These are phyloP conservation scores for Sipha maydis DNA, from an alignment of 2,888 invertebrate species.

Conservation along the genomic window DNA sequence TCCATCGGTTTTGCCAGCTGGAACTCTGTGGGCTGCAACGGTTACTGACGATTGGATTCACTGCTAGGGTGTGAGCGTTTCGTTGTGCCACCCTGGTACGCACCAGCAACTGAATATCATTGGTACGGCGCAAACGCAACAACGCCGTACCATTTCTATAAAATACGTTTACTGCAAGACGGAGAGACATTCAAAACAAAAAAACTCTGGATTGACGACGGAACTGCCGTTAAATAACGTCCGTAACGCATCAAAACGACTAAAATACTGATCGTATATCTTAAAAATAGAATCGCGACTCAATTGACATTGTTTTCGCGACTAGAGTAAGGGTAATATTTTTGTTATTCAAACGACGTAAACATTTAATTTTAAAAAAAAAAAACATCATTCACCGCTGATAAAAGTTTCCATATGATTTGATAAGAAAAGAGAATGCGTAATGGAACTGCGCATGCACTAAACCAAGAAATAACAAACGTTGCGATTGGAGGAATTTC, in stretches of 20 bases:
- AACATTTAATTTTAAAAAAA: not conserved
- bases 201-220: not conserved
- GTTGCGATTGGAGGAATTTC: not conserved
- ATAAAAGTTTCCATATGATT: conserved; percentile 19
- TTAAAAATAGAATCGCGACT: conserved; percentile 32
- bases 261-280: not conserved
- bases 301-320: conserved; percentile 27
- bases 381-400: not conserved
- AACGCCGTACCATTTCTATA: conserved; percentile 54
- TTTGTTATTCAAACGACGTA: not conserved
- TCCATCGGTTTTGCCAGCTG: conserved; percentile 64
- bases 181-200: conserved; percentile 49
- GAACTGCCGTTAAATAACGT: conserved; percentile 18
- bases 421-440: not conserved
- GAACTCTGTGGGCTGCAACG: conserved; percentile 19
- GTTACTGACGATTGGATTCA: conserved; percentile 8
- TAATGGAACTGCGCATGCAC: not conserved
- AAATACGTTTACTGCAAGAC: conserved; percentile 34
- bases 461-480: not conserved
- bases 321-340: not conserved
- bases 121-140: conserved; percentile 38
- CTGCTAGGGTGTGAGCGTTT: conserved; percentile 30
- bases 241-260: not conserved
- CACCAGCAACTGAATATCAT: conserved; percentile 24
- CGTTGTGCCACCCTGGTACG: conserved; percentile 16